A percentile compares a stretch with the other conserved stretches of the same genome.
These are phyloP conservation scores for Rhabdomys dilectus DNA, from an alignment of 2,113 vertebrate genomes.

Conservation along the genomic window DNA sequence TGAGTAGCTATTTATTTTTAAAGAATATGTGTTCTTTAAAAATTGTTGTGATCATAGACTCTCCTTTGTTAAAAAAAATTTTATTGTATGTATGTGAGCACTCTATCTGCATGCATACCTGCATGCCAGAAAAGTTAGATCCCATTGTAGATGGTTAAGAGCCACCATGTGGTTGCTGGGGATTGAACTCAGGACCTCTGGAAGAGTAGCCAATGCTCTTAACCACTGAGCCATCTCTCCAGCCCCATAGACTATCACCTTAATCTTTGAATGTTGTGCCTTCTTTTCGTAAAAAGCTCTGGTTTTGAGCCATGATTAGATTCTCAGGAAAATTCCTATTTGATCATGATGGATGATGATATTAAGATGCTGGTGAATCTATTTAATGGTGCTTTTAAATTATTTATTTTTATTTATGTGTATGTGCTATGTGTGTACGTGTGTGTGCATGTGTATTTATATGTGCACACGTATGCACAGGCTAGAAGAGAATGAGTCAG, in stretches of 20 bases:
- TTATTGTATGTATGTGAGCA: too few relatives aligned
- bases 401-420: background rate
- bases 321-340: constrained; percentile 7
- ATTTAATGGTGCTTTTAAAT: background rate
- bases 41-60: constrained; percentile 24
- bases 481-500: background rate
- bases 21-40: constrained; percentile 38
- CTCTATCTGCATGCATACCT: too few relatives aligned
- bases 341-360: constrained; percentile 41
- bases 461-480: background rate
- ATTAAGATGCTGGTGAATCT: constrained; percentile 42
- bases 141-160: too few relatives aligned
- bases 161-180: too few relatives aligned
- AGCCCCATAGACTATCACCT: background rate
- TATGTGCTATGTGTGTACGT: too few relatives aligned
- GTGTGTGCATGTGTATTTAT: background rate
- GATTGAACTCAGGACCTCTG: too few relatives aligned
- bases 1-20: constrained; percentile 39
- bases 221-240: too few relatives aligned
- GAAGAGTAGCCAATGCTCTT: too few relatives aligned
- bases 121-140: too few relatives aligned
- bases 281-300: constrained; percentile 21
- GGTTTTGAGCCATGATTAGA: constrained; percentile 43
- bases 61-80: too few relatives aligned
- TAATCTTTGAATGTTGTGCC: constrained; percentile 47